Evolutionary conservation across 2,888 invertebrate genomes (phyloP), one percentile per base, ranked within the genome.

Genomic region (Ectemnius cavifrons): DNA sequence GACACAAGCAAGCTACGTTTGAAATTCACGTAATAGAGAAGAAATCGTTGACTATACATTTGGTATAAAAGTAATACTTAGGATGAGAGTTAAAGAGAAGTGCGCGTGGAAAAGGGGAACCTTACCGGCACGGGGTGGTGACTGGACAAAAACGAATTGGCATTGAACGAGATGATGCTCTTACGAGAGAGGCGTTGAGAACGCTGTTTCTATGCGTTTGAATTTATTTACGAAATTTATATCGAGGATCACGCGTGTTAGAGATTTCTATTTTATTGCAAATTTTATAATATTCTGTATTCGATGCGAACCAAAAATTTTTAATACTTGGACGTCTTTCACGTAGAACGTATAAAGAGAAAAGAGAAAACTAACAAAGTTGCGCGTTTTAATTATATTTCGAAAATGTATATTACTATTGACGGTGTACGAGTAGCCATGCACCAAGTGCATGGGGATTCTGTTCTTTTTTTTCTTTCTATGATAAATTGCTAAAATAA

Each of bases 211-310:
- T 64, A 72, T 74, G 46, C 65, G 59, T 70, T 73, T 63, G 63
- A 71, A 73, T 78, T 84, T 71, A 71, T 80, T 86, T 85, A 73
- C 59, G 67, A 73, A 71, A 67, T 59, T 37, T 37, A 37, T 63
- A 62, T 80, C 73, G 59, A 63, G 63, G 65, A 77, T 78, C 78
- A 65, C 79, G 71, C 73, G 75, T 82, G 82, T 83, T 83, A 83
- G 80, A 86, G 79, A 84, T 84, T 85, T 88, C 82, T 87, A 86
- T 87, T 88, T 87, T 88, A 86, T 86, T 85, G 86, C 83, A 82
- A 75, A 86, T 82, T 82, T 84, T 85, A 86, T 87, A 83, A 81
- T 78, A 85, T 86, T 86, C 75, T 76, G 71, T 80, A 83, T 84
- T 84, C 74, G 69, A 71, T 63, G 63, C 57, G 67, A 73, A 73